Evolutionary conservation across 2,888 invertebrate genomes (phyloP).

Genomic region (Drosophila mettleri): DNA sequence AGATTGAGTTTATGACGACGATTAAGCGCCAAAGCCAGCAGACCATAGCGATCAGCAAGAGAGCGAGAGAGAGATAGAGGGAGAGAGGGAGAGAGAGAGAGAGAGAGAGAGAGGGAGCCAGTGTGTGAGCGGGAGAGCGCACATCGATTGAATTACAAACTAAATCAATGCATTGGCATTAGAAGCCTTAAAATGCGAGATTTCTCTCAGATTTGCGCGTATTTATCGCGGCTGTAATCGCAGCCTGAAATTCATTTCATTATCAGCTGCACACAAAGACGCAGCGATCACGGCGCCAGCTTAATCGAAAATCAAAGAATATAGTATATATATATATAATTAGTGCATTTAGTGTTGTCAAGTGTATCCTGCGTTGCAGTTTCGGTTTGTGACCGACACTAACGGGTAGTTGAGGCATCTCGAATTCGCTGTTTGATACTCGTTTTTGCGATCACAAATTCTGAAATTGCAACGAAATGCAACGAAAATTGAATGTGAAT

Average conservation of each 20-base stretch:
- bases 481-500: conserved; percentile 30
- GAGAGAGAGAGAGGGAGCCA: conserved; percentile 3
- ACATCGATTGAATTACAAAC: conserved; percentile 75
- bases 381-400: conserved; percentile 86
- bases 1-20: conserved; percentile 42
- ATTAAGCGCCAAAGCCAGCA: conserved; percentile 52
- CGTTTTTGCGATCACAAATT: conserved; percentile 86
- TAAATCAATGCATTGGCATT: conserved; percentile 54
- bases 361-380: conserved; percentile 77
- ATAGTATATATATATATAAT: neutral
- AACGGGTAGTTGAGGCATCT: conserved; percentile 82
- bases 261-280: conserved; percentile 74
- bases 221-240: conserved; percentile 82
- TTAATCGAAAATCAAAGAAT: conserved; percentile 5
- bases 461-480: conserved; percentile 83
- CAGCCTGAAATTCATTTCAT: conserved; percentile 78
- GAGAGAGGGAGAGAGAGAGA: conserved; percentile 2
- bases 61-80: conserved; percentile 1
- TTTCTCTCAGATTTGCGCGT: conserved; percentile 63
- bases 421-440: conserved; percentile 70
- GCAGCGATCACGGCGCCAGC: conserved; percentile 34
- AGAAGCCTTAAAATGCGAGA: conserved; percentile 48
- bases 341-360: conserved; percentile 6
- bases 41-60: conserved; percentile 40
- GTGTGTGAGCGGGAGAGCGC: conserved; percentile 3